A percentile compares a stretch with the other conserved stretches of the same genome.
These are phyloP conservation scores for Nasonia giraulti DNA, from an alignment of 1,140 invertebrate genomes.

Conservation along the genomic window DNA sequence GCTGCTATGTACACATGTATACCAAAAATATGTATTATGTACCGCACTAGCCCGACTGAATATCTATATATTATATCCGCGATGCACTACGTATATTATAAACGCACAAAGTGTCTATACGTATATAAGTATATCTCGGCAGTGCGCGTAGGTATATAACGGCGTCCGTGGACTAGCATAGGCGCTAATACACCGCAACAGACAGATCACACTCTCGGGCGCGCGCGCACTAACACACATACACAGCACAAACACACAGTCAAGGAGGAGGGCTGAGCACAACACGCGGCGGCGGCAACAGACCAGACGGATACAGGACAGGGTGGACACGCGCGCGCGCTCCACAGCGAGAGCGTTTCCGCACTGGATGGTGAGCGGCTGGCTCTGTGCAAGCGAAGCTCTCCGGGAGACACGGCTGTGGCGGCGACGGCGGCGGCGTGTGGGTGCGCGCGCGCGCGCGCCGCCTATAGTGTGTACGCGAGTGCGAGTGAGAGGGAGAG, in stretches of 20 bases:
- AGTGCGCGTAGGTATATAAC: not conserved
- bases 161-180: not conserved
- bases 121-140: not conserved
- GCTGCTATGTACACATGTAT: no score
- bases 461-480: not conserved
- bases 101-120: not conserved
- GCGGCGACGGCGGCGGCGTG: not conserved
- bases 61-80: no score
- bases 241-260: no score
- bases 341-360: constrained; percentile 47
- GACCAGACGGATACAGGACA: not conserved
- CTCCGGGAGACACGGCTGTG: not conserved
- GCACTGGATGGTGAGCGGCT: constrained; percentile 32
- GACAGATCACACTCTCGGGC: not conserved
- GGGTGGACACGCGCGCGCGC: constrained; percentile 28
- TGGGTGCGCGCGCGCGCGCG: constrained; percentile 26
- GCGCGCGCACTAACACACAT: not conserved
- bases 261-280: not conserved
- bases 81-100: no score
- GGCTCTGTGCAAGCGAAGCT: not conserved
- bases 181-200: not conserved
- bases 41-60: no score
- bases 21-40: no score
- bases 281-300: not conserved
- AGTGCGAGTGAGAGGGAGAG: not conserved